These are phyloP conservation scores for Oxyura jamaicensis DNA, from an alignment of 2,113 vertebrate genomes.

Conservation along the genomic window DNA sequence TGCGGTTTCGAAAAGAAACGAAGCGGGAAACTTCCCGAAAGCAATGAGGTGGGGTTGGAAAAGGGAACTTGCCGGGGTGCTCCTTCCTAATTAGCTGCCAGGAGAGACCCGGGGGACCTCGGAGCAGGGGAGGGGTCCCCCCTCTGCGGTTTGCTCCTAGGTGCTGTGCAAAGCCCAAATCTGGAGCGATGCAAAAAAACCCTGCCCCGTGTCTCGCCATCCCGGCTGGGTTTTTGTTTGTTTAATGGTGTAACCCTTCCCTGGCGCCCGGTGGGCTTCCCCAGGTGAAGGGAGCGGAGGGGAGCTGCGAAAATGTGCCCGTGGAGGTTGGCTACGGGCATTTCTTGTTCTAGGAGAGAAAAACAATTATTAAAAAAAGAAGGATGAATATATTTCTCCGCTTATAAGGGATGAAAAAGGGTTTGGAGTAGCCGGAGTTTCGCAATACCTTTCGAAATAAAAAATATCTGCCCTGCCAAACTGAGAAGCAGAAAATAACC, in stretches of 20 bases:
- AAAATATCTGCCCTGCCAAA: accelerated
- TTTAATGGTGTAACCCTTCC: neutral
- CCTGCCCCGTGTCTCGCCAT: neutral
- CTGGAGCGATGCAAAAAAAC: neutral
- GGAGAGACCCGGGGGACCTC: neutral
- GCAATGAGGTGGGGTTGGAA: neutral
- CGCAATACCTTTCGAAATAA: neutral
- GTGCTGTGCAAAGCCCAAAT: neutral
- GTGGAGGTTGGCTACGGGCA: neutral
- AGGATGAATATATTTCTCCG: neutral
- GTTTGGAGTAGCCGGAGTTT: neutral
- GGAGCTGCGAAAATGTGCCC: neutral
- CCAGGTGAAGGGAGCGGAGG: neutral
- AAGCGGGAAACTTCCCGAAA: neutral
- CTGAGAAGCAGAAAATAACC: neutral
- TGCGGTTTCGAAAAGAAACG: constrained; percentile 9
- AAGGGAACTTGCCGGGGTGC: neutral
- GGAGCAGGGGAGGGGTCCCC: neutral
- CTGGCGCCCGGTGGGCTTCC: neutral
- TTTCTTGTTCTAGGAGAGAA: neutral
- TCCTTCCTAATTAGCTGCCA: constrained; percentile 39
- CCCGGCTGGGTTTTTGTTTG: neutral
- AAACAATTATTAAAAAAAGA: neutral
- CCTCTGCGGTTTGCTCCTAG: neutral
- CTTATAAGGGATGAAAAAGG: neutral